phyloP scores from a whole-genome alignment of 2,113 vertebrate species.

The Rana temporaria region DNA sequence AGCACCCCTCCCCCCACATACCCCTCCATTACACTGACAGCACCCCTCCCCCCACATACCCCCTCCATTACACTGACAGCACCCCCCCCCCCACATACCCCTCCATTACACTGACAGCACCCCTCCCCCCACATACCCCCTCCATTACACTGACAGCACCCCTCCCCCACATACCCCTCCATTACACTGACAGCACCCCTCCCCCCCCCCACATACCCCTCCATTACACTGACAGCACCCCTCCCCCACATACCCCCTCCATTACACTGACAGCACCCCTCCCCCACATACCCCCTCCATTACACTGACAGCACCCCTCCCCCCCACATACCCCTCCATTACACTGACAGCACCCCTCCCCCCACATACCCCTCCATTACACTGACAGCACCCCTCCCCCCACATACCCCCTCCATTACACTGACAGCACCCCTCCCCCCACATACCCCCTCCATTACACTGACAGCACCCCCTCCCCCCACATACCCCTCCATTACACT shows the following conservation, averaged over 20 bases:
- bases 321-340: not conserved
- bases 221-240: not conserved
- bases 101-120: too few species aligned
- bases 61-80: too few species aligned
- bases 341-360: not conserved
- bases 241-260: not conserved
- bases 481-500: not conserved
- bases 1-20: too few species aligned
- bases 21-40: too few species aligned
- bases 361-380: accelerated
- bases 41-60: too few species aligned
- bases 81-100: too few species aligned
- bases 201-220: not conserved
- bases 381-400: not conserved
- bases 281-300: not conserved
- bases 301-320: not conserved
- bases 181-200: too few species aligned
- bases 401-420: not conserved
- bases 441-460: not conserved
- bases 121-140: not conserved
- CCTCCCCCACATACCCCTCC: not conserved
- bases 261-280: not conserved
- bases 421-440: too few species aligned
- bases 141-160: not conserved
- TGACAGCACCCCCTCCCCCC: not conserved